Evolutionary conservation across 2,113 vertebrate species (phyloP), one percentile per base, ranked within the genome.

Genomic region (Sinosuthora webbiana): DNA sequence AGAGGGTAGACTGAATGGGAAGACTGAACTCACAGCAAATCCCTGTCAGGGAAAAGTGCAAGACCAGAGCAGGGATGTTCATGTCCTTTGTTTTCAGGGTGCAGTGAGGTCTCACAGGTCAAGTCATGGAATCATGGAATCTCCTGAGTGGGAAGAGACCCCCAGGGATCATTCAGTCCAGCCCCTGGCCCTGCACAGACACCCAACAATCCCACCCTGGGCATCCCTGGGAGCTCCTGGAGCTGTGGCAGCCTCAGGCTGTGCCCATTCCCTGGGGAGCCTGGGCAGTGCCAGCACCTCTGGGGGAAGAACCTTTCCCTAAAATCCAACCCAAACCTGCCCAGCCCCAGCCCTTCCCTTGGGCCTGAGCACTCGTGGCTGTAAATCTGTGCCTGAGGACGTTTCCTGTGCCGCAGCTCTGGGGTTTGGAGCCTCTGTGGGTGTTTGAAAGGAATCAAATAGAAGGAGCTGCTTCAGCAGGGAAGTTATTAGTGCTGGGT

Each of bases 281-380:
- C 52, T 41, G 67, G 27, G 25, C 53, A 82, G 39, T 53, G 60
- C 69, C 60, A 68, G 33, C 62, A 53, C 28, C 53, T 68, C 45
- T 53, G 78, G 53, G 75, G n/a, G 30, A 83, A 47, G 53, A 68
- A 4, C 45, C 41, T 76, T 76, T 18, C 19, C 39, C 11, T 15
- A 1, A 60, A 5, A 13, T 6, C 62, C 78, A 62, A 0, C 11
- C 55, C 19, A 0, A 14, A 0, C 39, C 60, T 42, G 3, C 21
- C 60, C 53, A 45, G 45, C 0, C 45, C 0, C 53, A 30, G 15
- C 11, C 4, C 0, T 45, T 39, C 69, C 62, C 53, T 47, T 33
- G 44, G 31, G 21, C 28, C 44, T 64, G 44, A 6, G 28, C 5
- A 13, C 28, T 0, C 0, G 0, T 3, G 2, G 25, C 60, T 6